Conservation (phyloP, 1,140 invertebrate genomes). For the Gryon sp. region DNA sequence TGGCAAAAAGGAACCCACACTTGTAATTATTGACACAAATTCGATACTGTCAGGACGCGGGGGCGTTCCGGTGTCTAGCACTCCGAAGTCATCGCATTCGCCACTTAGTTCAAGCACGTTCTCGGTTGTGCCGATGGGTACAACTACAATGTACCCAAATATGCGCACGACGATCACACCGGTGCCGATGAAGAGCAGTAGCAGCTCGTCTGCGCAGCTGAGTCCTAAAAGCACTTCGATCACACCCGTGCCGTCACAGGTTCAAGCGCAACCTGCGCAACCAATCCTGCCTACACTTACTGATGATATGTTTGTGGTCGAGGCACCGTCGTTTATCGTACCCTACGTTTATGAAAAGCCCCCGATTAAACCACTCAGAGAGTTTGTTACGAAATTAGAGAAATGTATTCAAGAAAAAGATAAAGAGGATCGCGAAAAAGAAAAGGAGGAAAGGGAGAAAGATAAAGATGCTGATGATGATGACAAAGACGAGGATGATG, state of each 20-base stretch:
- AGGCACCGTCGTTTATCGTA: slow-evolving; percentile 94
- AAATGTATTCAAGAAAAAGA: slow-evolving; percentile 82
- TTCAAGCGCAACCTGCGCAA: slow-evolving; percentile 62
- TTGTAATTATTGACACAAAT: slow-evolving; percentile 90
- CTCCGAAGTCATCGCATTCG: slow-evolving; percentile 66
- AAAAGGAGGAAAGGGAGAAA: slow-evolving; percentile 64
- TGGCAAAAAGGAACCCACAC: slow-evolving; percentile 86
- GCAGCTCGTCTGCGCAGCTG: slow-evolving; percentile 58
- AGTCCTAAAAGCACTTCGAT: slow-evolving; percentile 65
- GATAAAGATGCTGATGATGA: slow-evolving; percentile 70
- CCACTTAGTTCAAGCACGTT: slow-evolving; percentile 73
- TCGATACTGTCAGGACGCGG: slow-evolving; percentile 84
- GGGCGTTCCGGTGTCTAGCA: slow-evolving; percentile 80
- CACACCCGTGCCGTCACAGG: slow-evolving; percentile 69
- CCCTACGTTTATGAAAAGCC: slow-evolving; percentile 96
- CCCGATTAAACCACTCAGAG: slow-evolving; percentile 87
- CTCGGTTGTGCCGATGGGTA: slow-evolving; percentile 79
- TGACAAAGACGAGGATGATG: slow-evolving; percentile 70
- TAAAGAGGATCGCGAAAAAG: slow-evolving; percentile 74
- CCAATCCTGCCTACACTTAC: slow-evolving; percentile 88
- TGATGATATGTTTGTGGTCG: slow-evolving; percentile 94
- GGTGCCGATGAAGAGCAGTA: slow-evolving; percentile 77
- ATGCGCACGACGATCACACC: slow-evolving; percentile 82
- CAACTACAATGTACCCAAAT: slow-evolving; percentile 82
- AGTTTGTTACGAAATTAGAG: slow-evolving; percentile 85